Evolutionary conservation across 2,888 invertebrate species (phyloP), one percentile per base, ranked within the genome.

Genomic region (Lasioglossum leucozonium): DNA sequence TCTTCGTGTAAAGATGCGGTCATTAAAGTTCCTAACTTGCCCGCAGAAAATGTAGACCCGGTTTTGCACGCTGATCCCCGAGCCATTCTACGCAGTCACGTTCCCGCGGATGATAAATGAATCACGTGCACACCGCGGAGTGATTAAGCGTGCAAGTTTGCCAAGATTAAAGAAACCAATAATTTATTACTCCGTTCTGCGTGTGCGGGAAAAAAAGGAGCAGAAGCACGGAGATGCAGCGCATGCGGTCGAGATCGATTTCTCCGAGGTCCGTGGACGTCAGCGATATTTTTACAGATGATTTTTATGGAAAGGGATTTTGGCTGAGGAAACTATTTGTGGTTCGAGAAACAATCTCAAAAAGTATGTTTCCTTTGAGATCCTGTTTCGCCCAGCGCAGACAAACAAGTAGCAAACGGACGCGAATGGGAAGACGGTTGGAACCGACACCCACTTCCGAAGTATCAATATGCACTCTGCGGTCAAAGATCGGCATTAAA

Each of bases 401-500:
- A 30, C 30, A 62, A 30, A 62, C 8, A 30, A 30, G 6, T 62
- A 6, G 16, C 30, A 30, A 62, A 16, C 62, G 13, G 62, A 30
- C 16, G 2, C 1, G 13, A 26, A 58, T 2, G 26, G n/a, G 71
- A 11, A 44, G 34, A 22, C 26, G 55, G 73, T 44, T 55, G 40
- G 65, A 58, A 67, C 69, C 55, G 73, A 72, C 87, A 76, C 72
- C 67, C 72, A 71, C 58, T 71, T 72, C 62, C 22, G 62, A 42
- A 84, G 81, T 79, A 87, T 87, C 78, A 84, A 86, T 84, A 85
- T 83, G 81, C 82, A 81, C 77, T 72, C 13, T 55, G 81, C 73
- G 87, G 88, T 85, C 84, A 84, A 89, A 86, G 86, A 89, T 90
- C 78, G 62, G 69, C 86, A 82, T 87, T 89, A 88, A 91, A 88